Evolutionary conservation across 2,113 vertebrate genomes (phyloP), one percentile per base, ranked within the genome.

Genomic region (Tragelaphus scriptus): DNA sequence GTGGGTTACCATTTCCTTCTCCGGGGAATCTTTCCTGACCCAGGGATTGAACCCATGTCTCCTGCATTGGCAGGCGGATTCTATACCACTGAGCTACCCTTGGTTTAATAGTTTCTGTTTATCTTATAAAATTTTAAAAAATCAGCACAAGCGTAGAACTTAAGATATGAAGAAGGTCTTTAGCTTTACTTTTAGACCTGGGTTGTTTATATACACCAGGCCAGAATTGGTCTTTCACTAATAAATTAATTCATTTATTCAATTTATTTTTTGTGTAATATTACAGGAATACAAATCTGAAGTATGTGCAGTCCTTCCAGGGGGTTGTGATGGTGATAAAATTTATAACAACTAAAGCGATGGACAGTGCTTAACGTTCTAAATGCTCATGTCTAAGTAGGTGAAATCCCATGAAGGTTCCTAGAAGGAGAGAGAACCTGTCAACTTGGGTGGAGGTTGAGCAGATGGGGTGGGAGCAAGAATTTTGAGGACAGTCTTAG

Each of bases 61-160:
- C 23, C 6, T 75, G 21, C 36, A 75, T 44, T 3, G 36, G 21
- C 36, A 75, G n/a, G 11, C 1, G 0, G 71, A 44, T 75, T 75
- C 71, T 44, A 13, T 75, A 75, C 71, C 71, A 75, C 36, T 14
- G 36, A 75, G 36, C 71, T 44, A 77, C 36, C 28, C 91, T 96
- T 93, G 28, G 26, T 81, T 91, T 95, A 61, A 59, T 84, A 75
- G 51, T 96, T 89, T n/a, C n/a, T 91, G 4, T 85, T 97, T 95
- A 36, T 89, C 56, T 71, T 63, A 71, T 65, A 61, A 63, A 85
- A 81, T 51, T 49, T 16, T 5, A 3, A 85, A 21, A 81, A 85
- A 79, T 30, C 6, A 88, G 19, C 30, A 61, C 30, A 68, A 36
- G 68, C 15, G 11, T 40, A 90, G 21, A 53, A 87, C 84, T 40